A percentile compares a stretch with the other conserved stretches of the same genome.
Conservation (phyloP, 2,113 vertebrate species). For the Peucedramus taeniatus region DNA sequence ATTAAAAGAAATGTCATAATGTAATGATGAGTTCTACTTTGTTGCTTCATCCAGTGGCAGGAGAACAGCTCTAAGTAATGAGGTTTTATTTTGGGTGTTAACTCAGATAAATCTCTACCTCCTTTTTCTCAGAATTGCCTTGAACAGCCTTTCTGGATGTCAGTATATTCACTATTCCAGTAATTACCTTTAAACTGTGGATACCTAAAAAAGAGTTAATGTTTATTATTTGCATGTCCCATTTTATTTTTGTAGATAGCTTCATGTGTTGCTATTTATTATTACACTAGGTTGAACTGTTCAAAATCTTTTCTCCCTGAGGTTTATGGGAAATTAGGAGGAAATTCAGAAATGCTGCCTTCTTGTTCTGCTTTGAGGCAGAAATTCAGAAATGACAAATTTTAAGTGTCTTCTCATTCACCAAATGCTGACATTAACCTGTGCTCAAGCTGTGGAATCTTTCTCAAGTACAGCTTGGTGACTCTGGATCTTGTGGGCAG, state of each 20-base stretch:
- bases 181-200: not conserved
- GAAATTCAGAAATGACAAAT: not conserved
- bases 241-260: not conserved
- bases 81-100: not conserved
- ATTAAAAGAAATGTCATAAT: not conserved
- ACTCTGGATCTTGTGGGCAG: not conserved
- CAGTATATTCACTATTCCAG: not conserved
- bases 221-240: not conserved
- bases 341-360: not conserved
- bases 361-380: not conserved
- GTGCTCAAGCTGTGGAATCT: not conserved
- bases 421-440: fast-evolving
- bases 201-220: not conserved
- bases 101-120: not conserved
- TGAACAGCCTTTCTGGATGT: not conserved
- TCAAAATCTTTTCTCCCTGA: not conserved
- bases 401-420: not conserved
- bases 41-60: not conserved
- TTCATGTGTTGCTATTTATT: not conserved
- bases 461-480: not conserved
- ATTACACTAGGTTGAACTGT: not conserved
- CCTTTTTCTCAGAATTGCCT: not conserved
- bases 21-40: not conserved
- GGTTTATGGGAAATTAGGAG: not conserved
- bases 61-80: not conserved